Conservation (phyloP, 2,113 vertebrate genomes). For the Gymnorhina tibicen region DNA sequence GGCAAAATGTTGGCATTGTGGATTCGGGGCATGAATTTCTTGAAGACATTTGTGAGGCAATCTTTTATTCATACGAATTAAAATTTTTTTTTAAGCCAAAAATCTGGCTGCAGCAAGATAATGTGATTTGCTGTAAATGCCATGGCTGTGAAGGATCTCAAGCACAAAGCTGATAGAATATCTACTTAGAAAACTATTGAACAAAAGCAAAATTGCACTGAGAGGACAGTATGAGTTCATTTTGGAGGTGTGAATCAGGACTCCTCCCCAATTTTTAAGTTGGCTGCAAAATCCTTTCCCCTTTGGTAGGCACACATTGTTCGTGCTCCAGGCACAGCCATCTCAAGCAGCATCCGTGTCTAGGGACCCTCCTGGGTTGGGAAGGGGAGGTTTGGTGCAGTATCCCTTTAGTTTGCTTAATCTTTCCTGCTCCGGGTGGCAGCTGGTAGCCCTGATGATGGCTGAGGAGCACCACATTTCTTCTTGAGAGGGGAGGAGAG, state of each 20-base stretch:
- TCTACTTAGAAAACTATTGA: neutral
- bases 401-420: neutral
- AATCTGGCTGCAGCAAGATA: conserved; percentile 19
- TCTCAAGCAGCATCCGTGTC: neutral
- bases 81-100: conserved; percentile 5
- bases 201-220: neutral
- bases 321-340: neutral
- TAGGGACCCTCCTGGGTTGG: neutral
- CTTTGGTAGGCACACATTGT: rapidly evolving
- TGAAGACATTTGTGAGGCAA: conserved; percentile 6
- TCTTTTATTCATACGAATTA: conserved; percentile 40
- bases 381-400: neutral
- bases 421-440: neutral
- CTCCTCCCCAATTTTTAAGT: neutral
- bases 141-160: conserved; percentile 7
- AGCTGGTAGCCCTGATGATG: neutral
- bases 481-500: neutral
- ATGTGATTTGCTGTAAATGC: conserved; percentile 24
- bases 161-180: neutral
- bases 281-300: neutral
- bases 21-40: neutral
- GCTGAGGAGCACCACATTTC: neutral
- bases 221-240: neutral
- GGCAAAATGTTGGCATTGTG: conserved; percentile 1
- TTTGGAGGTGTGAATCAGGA: neutral